phyloP scores from a whole-genome alignment of 1,140 invertebrate genomes.

The Drosophila athabasca region DNA sequence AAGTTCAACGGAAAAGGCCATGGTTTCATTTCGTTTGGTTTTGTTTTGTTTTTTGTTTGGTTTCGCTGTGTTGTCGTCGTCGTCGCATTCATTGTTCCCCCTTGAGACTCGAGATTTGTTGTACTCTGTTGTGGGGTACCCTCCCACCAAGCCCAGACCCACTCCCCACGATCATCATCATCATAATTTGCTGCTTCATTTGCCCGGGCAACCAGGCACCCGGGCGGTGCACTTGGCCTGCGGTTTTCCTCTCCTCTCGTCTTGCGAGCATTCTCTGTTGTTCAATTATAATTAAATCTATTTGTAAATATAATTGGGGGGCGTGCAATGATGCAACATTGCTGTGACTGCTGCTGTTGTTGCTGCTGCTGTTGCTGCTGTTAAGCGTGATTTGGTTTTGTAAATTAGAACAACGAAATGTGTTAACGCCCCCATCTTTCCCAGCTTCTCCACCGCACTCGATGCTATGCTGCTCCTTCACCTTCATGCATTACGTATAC shows the following conservation, averaged over 20 bases:
- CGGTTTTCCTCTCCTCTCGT: conserved; percentile 39
- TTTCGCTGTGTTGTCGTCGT: conserved; percentile 1
- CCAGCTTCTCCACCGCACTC: not conserved
- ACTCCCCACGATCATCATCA: conserved; percentile 22
- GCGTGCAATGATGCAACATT: conserved; percentile 64
- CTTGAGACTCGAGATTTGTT: conserved; percentile 11
- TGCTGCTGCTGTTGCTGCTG: conserved; percentile 17
- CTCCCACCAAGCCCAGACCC: conserved; percentile 1
- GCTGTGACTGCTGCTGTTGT: conserved; percentile 22
- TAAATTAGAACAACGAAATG: conserved; percentile 69
- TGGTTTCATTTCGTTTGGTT: conserved; percentile 47
- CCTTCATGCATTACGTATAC: conserved; percentile 42
- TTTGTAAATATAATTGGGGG: conserved; percentile 79
- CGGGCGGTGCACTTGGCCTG: conserved; percentile 21
- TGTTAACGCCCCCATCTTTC: conserved; percentile 38
- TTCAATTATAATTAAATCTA: conserved; percentile 76
- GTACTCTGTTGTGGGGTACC: not conserved
- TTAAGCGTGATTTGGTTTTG: conserved; percentile 58
- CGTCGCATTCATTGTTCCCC: conserved; percentile 23
- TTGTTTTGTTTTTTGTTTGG: conserved; percentile 10
- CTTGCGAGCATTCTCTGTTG: conserved; percentile 43
- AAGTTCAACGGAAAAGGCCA: conserved; percentile 70
- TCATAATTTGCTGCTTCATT: conserved; percentile 68
- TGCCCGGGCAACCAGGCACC: conserved; percentile 14
- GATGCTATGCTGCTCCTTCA: conserved; percentile 1